phyloP scores from a whole-genome alignment of 2,888 invertebrate genomes.

The Campoplex capitator region DNA sequence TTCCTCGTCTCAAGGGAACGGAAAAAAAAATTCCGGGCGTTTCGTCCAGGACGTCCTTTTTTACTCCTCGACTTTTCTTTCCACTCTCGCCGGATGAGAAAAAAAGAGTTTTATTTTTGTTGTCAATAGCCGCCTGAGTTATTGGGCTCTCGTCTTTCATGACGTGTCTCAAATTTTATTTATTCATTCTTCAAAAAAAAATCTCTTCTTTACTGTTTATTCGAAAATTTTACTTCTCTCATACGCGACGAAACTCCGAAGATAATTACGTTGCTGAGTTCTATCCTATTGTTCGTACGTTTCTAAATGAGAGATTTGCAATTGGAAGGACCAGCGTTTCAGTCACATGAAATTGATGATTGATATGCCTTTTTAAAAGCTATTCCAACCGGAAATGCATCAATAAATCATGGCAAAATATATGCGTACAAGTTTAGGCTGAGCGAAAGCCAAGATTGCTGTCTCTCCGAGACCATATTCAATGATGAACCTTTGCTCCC shows the following conservation, averaged over 20 bases:
- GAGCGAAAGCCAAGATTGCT: neutral
- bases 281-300: neutral
- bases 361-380: neutral
- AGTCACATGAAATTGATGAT: neutral
- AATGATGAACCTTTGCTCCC: conserved; percentile 15
- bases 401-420: neutral
- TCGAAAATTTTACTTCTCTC: conserved; percentile 27
- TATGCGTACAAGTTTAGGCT: neutral
- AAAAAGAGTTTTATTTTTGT: conserved; percentile 29
- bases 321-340: neutral
- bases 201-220: conserved; percentile 4
- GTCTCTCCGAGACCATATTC: conserved; percentile 12
- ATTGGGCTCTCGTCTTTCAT: conserved; percentile 77
- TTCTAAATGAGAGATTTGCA: neutral
- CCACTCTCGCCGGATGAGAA: conserved; percentile 22
- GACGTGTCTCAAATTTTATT: conserved; percentile 56
- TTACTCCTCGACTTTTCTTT: conserved; percentile 44
- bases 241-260: neutral
- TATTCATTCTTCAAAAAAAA: conserved; percentile 40
- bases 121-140: conserved; percentile 72
- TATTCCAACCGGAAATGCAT: neutral
- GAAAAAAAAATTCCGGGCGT: conserved; percentile 37
- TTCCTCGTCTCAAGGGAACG: conserved; percentile 55
- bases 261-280: neutral
- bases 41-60: conserved; percentile 24